These are phyloP conservation scores for Drosophila sulfurigaster DNA, from an alignment of 1,140 invertebrate genomes.

Conservation along the genomic window DNA sequence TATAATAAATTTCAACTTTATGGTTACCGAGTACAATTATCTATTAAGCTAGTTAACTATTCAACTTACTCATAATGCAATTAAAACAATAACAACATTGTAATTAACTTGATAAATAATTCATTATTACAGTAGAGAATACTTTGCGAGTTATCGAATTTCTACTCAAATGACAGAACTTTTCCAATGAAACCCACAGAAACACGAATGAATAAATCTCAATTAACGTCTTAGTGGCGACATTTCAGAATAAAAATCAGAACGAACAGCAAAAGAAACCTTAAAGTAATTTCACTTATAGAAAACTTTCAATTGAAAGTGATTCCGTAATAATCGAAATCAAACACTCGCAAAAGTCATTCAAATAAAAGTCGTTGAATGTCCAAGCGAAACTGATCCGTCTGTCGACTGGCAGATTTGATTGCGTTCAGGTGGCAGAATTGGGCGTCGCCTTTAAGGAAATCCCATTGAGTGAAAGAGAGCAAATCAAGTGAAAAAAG, in stretches of 20 bases:
- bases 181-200: neutral
- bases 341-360: slow-evolving; percentile 64
- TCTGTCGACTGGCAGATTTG: slow-evolving; percentile 44
- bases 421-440: slow-evolving; percentile 53
- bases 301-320: slow-evolving; percentile 38
- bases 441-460: slow-evolving; percentile 22
- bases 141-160: neutral
- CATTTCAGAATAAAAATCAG: neutral
- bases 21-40: no score
- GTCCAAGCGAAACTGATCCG: slow-evolving; percentile 18
- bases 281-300: slow-evolving; percentile 28
- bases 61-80: no score
- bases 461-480: slow-evolving; percentile 29
- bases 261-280: neutral
- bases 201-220: neutral
- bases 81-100: neutral
- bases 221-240: slow-evolving; percentile 22
- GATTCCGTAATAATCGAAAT: slow-evolving; percentile 66
- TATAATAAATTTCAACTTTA: no score
- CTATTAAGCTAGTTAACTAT: no score
- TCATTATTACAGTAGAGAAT: neutral
- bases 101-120: neutral
- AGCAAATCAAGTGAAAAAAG: neutral
- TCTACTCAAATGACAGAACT: neutral
- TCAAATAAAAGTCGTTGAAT: slow-evolving; percentile 38